Conservation (phyloP, 2,113 vertebrate genomes). For the Brachypteracias leptosomus region DNA sequence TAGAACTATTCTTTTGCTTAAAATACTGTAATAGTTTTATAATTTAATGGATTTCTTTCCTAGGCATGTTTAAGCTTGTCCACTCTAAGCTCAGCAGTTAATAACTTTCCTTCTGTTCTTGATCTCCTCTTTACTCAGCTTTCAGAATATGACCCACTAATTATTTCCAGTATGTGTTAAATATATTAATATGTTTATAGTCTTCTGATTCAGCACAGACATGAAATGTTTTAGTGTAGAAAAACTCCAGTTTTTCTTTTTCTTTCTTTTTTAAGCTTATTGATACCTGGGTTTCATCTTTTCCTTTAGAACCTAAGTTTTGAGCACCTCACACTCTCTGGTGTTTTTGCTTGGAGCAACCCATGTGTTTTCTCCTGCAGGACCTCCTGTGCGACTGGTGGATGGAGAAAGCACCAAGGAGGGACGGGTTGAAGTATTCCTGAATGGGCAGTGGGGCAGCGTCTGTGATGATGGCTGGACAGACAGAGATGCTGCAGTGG, state of each 20-base stretch:
- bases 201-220: background rate
- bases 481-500: slow-evolving; percentile 83
- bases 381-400: slow-evolving; percentile 77
- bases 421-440: slow-evolving; percentile 85
- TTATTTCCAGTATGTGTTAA: background rate
- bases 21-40: background rate
- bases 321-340: background rate
- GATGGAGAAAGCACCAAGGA: slow-evolving; percentile 86
- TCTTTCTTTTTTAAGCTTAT: background rate
- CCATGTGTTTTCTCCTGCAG: background rate
- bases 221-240: background rate
- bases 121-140: background rate
- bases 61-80: slow-evolving; percentile 18
- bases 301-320: background rate
- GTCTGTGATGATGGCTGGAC: slow-evolving; percentile 87
- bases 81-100: background rate
- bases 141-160: slow-evolving; percentile 1
- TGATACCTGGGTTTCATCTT: background rate
- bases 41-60: background rate
- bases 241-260: background rate
- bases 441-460: slow-evolving; percentile 88
- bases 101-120: slow-evolving; percentile 9
- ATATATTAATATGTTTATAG: background rate
- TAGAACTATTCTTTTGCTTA: background rate
- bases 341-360: background rate